phyloP scores from a whole-genome alignment of 1,140 invertebrate species.

The Drosophila nigromelanica region DNA sequence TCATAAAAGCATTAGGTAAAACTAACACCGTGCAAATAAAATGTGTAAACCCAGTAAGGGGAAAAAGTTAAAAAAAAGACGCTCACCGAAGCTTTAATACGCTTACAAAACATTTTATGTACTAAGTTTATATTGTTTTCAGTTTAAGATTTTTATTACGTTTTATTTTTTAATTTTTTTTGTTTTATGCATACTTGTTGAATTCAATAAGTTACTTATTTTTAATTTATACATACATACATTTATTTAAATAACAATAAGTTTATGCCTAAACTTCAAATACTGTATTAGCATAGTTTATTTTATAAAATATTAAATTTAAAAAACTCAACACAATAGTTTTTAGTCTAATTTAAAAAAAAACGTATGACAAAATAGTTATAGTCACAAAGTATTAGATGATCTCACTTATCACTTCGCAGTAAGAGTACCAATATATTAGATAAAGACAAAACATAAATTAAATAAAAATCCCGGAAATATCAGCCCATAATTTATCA shows the following conservation, averaged over 20 bases:
- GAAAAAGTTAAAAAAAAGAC: not conserved
- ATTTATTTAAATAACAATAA: no score
- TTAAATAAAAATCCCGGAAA: not conserved
- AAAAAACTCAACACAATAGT: not conserved
- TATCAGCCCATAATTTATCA: conserved; percentile 6
- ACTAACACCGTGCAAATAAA: conserved; percentile 13
- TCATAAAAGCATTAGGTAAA: conserved; percentile 21
- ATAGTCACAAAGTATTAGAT: not conserved
- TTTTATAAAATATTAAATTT: no score
- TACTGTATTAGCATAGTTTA: no score
- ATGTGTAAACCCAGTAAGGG: not conserved
- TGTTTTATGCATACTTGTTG: no score
- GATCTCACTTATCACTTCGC: not conserved
- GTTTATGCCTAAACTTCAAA: no score
- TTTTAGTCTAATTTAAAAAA: not conserved
- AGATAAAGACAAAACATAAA: not conserved
- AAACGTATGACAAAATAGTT: not conserved
- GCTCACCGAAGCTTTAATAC: conserved; percentile 4
- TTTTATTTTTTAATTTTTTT: no score
- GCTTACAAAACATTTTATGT: not conserved
- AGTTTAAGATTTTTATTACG: no score
- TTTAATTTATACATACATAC: no score
- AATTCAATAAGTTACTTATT: no score
- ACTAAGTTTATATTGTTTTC: no score
- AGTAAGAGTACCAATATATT: conserved; percentile 2